Evolutionary conservation across 2,888 invertebrate species (phyloP).

Genomic region (Lamellibrachia columna): DNA sequence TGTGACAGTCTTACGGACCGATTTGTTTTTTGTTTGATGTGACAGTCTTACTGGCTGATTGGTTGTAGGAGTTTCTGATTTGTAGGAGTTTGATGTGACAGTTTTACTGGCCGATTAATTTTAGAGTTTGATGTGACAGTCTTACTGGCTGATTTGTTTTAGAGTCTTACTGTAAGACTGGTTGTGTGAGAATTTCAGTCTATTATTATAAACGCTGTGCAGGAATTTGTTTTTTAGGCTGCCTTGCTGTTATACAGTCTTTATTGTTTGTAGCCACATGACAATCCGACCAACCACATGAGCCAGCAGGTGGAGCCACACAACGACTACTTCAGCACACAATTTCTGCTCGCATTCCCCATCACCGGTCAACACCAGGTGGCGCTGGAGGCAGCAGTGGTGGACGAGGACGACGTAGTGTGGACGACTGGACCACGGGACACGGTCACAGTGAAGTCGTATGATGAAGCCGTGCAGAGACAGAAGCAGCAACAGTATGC

Average conservation of each 20-base stretch:
- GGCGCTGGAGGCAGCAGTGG: conserved; percentile 80
- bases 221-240: neutral
- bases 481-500: conserved; percentile 45
- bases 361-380: conserved; percentile 75
- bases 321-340: conserved; percentile 92
- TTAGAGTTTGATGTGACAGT: too few species aligned
- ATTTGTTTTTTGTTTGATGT: too few species aligned
- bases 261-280: conserved; percentile 45
- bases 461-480: conserved; percentile 69
- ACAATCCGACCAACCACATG: conserved; percentile 66
- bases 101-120: too few species aligned
- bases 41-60: too few species aligned
- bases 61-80: too few species aligned
- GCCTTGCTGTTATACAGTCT: neutral
- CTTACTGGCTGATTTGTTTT: too few species aligned
- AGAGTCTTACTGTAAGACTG: too few species aligned
- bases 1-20: neutral
- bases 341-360: conserved; percentile 82
- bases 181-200: too few species aligned
- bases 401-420: conserved; percentile 83
- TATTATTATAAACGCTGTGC: neutral
- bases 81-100: too few species aligned
- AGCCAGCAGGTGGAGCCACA: conserved; percentile 88
- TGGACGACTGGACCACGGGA: conserved; percentile 92
- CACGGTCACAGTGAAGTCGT: conserved; percentile 79